Percentiles rank a stretch among this genome's conserved stretches.
These are phyloP conservation scores for Muraenolepis orangiensis DNA, from an alignment of 2,797 vertebrate species.

Conservation along the genomic window DNA sequence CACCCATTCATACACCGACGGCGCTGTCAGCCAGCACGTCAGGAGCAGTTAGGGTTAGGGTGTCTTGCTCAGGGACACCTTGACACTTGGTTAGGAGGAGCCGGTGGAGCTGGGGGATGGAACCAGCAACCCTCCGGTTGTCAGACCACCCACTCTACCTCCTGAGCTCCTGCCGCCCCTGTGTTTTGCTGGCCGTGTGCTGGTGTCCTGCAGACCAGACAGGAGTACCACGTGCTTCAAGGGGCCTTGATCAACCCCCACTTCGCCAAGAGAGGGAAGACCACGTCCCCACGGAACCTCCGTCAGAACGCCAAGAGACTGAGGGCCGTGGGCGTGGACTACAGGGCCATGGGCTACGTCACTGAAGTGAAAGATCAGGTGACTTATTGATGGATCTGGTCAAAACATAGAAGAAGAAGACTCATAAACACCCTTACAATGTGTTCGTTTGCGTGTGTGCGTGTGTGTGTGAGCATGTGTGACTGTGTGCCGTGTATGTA, in stretches of 20 bases:
- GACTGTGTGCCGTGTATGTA: too few relatives aligned
- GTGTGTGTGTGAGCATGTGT: too few relatives aligned
- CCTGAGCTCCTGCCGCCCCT: too few relatives aligned
- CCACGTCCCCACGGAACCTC: constrained; percentile 52
- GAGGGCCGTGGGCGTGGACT: constrained; percentile 57
- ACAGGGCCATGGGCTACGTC: constrained; percentile 72
- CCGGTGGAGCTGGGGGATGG: too few relatives aligned
- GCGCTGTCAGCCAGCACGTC: too few relatives aligned
- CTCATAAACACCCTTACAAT: neutral
- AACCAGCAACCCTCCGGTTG: too few relatives aligned
- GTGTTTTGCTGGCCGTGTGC: neutral
- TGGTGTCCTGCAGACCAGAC: constrained; percentile 49
- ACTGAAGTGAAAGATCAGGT: constrained; percentile 80
- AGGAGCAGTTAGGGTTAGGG: too few relatives aligned
- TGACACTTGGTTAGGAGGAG: too few relatives aligned
- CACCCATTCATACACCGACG: too few relatives aligned
- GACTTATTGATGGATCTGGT: neutral
- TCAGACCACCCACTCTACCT: too few relatives aligned
- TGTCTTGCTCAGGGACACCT: too few relatives aligned
- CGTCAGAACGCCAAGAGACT: constrained; percentile 49
- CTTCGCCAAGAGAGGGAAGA: constrained; percentile 55
- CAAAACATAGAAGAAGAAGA: neutral
- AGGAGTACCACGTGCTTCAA: constrained; percentile 68
- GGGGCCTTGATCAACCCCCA: constrained; percentile 62
- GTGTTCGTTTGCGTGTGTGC: too few relatives aligned